These are phyloP conservation scores for Panonychus citri DNA, from an alignment of 1,140 invertebrate species.

Conservation along the genomic window DNA sequence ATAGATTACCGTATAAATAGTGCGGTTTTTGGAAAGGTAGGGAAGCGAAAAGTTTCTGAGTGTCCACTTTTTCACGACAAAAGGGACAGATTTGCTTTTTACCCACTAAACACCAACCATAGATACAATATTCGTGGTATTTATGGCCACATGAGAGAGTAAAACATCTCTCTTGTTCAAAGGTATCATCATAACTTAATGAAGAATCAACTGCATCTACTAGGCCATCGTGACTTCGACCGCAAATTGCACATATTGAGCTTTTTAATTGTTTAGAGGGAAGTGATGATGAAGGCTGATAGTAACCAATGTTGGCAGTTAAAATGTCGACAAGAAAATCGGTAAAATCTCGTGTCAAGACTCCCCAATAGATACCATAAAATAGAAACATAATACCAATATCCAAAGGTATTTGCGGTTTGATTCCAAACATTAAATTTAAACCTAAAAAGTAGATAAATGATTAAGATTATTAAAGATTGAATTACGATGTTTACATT, in stretches of 20 bases:
- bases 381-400: conserved; percentile 67
- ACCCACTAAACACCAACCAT: conserved; percentile 98
- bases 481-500: not conserved
- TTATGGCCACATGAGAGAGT: conserved; percentile 76
- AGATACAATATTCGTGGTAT: conserved; percentile 92
- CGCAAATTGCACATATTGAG: conserved; percentile 89
- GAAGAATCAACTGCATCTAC: conserved; percentile 23
- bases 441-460: conserved; percentile 31
- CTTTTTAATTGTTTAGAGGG: conserved; percentile 71
- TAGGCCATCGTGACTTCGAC: conserved; percentile 49
- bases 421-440: conserved; percentile 62
- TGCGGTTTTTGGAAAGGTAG: conserved; percentile 89
- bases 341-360: conserved; percentile 81
- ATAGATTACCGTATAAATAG: conserved; percentile 81
- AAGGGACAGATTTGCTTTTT: conserved; percentile 99
- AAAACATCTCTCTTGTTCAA: conserved; percentile 58
- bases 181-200: conserved; percentile 16
- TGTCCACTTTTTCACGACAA: conserved; percentile 96
- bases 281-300: conserved; percentile 50
- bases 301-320: conserved; percentile 64
- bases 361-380: conserved; percentile 96
- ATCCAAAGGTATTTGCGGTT: conserved; percentile 72
- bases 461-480: not conserved
- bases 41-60: conserved; percentile 68
- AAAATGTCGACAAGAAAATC: conserved; percentile 95